Base-by-base conservation (phyloP, 2,113 vertebrate species). In the Phylloscopus whistleri region DNA sequence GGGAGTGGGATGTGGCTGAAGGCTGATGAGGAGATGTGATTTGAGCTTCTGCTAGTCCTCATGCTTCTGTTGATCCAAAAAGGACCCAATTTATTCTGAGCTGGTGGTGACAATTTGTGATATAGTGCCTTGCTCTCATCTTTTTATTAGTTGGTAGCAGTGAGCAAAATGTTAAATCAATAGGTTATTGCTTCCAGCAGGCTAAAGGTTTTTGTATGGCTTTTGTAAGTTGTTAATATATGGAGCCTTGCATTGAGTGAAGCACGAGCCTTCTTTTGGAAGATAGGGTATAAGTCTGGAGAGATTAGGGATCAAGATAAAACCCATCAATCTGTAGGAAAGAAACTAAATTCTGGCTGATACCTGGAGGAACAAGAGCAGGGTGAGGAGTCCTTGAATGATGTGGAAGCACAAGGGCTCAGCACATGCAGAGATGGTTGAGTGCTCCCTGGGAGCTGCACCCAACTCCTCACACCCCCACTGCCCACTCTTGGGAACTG, bases 111-210 rank as follows among this genome's bases (percentile, higher is more conserved):
- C 63, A 49, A 19, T 80, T 21, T 77, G 15, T 93, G 78, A 88
- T 60, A 10, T 7, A 68, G 51, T 51, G 84, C 37, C 49, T 82
- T 78, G 62, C 24, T 64, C 92, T 90, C 53, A 60, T 79, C n/a
- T 53, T 83, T 85, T 83, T 69, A 37, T 83, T 73, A 41, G 60
- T 24, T 89, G 60, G 46, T 49, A 60, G 62, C 31, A 56, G 82
- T 44, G 83, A 87, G 73, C 24, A 75, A 95, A 87, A 94, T 78
- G 68, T 63, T 77, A 84, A 96, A 95, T 89, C 64, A 55, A 81
- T 87, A 89, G 44, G 27, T 78, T 89, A 41, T 89, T 68, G 48
- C 74, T 93, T 78, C 62, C 58, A 93, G 77, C 28, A 56, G 81
- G 44, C 73, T 62, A 79, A 85, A 78, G 48, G 14, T 39, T 87